Conservation (phyloP, 2,888 invertebrate genomes). For the Syritta pipiens region DNA sequence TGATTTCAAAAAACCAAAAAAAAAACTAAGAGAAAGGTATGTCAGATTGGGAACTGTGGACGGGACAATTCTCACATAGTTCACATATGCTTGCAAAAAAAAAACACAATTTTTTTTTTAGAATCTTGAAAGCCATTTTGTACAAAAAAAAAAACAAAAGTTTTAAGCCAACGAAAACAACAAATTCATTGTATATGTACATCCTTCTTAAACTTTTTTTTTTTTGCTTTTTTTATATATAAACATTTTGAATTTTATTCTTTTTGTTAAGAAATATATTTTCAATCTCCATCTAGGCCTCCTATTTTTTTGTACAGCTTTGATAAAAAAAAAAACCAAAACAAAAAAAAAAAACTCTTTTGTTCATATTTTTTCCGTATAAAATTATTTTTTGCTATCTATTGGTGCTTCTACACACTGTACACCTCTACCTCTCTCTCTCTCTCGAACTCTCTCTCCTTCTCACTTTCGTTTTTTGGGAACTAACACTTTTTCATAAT, state of each 20-base stretch:
- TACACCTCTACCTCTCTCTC: slow-evolving; percentile 51
- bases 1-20: slow-evolving; percentile 33
- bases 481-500: slow-evolving; percentile 53
- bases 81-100: slow-evolving; percentile 77
- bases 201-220: slow-evolving; percentile 64
- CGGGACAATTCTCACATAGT: slow-evolving; percentile 87
- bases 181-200: slow-evolving; percentile 70
- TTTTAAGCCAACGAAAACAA: slow-evolving; percentile 15
- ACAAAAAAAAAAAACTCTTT: slow-evolving; percentile 47
- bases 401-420: slow-evolving; percentile 66
- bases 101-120: slow-evolving; percentile 22
- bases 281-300: slow-evolving; percentile 55
- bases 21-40: slow-evolving; percentile 72
- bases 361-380: slow-evolving; percentile 58
- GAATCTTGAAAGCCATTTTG: slow-evolving; percentile 70
- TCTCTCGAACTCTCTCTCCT: slow-evolving; percentile 9
- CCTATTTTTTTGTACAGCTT: slow-evolving; percentile 62
- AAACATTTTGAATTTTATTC: slow-evolving; percentile 41
- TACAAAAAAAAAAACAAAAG: slow-evolving; percentile 62
- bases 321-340: slow-evolving; percentile 40
- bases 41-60: slow-evolving; percentile 90
- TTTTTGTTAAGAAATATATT: slow-evolving; percentile 22
- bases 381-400: slow-evolving; percentile 40
- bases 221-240: slow-evolving; percentile 45
- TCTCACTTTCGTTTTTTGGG: slow-evolving; percentile 46